A percentile compares a stretch with the other conserved stretches of the same genome.
phyloP scores from a whole-genome alignment of 1,140 invertebrate genomes.

The Campoletis sonorensis region DNA sequence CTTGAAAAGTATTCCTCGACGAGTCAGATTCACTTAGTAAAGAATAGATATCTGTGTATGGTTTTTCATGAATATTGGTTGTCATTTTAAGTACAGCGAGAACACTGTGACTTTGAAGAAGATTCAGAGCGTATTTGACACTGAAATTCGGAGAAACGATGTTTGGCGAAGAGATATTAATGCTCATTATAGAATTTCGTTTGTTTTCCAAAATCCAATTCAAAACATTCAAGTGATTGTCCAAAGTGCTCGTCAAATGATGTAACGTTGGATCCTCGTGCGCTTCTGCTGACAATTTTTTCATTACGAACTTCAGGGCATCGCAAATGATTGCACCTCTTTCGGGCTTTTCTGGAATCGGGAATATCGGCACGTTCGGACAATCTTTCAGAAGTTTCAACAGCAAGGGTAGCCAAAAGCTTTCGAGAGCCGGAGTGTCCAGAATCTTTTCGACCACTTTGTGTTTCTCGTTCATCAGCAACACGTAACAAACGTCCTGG shows the following conservation, averaged over 20 bases:
- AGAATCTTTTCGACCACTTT: slow-evolving; percentile 59
- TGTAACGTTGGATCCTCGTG: slow-evolving; percentile 54
- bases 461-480: slow-evolving; percentile 58
- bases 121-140: slow-evolving; percentile 57
- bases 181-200: background rate
- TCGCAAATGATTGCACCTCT: slow-evolving; percentile 53
- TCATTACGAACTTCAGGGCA: slow-evolving; percentile 61
- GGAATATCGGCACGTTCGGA: slow-evolving; percentile 44
- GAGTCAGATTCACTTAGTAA: slow-evolving; percentile 57
- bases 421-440: slow-evolving; percentile 54
- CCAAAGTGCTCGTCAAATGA: slow-evolving; percentile 53
- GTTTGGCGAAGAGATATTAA: background rate
- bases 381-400: slow-evolving; percentile 59
- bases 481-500: slow-evolving; percentile 62
- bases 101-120: slow-evolving; percentile 58
- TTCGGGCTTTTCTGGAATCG: slow-evolving; percentile 46
- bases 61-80: slow-evolving; percentile 63
- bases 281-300: slow-evolving; percentile 55
- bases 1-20: slow-evolving; percentile 56
- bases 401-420: slow-evolving; percentile 63
- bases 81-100: slow-evolving; percentile 62
- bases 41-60: slow-evolving; percentile 56
- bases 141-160: slow-evolving; percentile 50
- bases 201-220: slow-evolving; percentile 63
- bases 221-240: slow-evolving; percentile 57